Percentiles rank a stretch among this genome's conserved stretches.
Conservation (phyloP, 2,113 vertebrate genomes). For the Alethe castanea region DNA sequence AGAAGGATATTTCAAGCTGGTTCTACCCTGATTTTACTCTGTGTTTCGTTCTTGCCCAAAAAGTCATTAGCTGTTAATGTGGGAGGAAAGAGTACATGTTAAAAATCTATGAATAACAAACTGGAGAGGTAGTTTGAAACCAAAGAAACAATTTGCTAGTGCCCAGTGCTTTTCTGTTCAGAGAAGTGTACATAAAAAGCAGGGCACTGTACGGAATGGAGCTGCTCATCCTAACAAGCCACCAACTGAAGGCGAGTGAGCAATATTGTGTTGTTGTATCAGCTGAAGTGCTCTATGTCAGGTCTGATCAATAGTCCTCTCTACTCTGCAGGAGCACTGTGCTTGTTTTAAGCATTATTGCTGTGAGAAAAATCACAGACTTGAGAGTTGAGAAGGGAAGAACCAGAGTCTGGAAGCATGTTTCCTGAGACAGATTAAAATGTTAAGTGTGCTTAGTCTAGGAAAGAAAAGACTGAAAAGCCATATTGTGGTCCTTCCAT, state of each 20-base stretch:
- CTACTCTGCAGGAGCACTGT: background rate
- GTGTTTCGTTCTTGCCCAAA: background rate
- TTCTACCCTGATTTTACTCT: background rate
- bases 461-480: background rate
- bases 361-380: background rate
- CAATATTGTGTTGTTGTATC: fast-evolving
- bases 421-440: background rate
- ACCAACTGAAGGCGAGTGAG: fast-evolving
- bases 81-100: background rate
- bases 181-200: background rate
- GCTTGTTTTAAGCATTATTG: background rate
- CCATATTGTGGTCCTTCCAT: background rate
- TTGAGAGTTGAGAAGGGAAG: background rate
- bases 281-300: background rate
- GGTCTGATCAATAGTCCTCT: background rate
- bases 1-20: background rate
- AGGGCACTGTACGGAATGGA: background rate
- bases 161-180: background rate
- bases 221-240: background rate
- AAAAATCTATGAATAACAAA: background rate
- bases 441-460: background rate
- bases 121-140: background rate
- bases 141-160: background rate
- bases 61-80: background rate
- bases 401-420: background rate